Evolutionary conservation across 2,113 vertebrate genomes (phyloP).

Genomic region (Channa maculata): DNA sequence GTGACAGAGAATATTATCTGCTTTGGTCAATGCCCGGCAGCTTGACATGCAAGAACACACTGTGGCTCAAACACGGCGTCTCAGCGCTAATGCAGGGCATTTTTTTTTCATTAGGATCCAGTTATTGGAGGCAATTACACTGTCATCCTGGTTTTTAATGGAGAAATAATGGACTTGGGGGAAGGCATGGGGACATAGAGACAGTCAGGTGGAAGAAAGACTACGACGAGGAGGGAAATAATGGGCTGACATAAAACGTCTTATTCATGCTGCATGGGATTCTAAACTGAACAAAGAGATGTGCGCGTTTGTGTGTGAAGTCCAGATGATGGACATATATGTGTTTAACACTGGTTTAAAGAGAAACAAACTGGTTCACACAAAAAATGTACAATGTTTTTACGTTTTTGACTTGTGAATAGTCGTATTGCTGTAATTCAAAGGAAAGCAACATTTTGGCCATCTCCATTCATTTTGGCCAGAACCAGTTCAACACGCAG

Average conservation of each 20-base stretch:
- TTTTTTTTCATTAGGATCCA: constrained; percentile 50
- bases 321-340: not conserved
- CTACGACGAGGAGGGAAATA: constrained; percentile 8
- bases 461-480: too few relatives aligned
- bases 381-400: too few relatives aligned
- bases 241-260: constrained; percentile 6
- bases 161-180: constrained; percentile 58
- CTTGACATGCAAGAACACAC: constrained; percentile 30
- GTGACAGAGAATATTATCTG: constrained; percentile 48
- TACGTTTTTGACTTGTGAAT: too few relatives aligned
- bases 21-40: constrained; percentile 26
- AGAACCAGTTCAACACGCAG: too few relatives aligned
- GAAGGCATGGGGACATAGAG: constrained; percentile 13
- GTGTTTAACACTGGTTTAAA: not conserved
- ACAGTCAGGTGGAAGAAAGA: constrained; percentile 7
- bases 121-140: constrained; percentile 61
- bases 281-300: not conserved
- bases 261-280: constrained; percentile 10
- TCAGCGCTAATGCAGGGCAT: constrained; percentile 31
- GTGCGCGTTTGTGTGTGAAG: not conserved
- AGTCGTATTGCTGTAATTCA: too few relatives aligned
- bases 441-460: not conserved
- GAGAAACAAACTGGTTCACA: not conserved
- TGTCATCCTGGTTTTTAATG: constrained; percentile 63
- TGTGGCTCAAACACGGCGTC: not conserved